phyloP scores from a whole-genome alignment of 2,888 invertebrate genomes.

The Nephrotoma guestfalica region DNA sequence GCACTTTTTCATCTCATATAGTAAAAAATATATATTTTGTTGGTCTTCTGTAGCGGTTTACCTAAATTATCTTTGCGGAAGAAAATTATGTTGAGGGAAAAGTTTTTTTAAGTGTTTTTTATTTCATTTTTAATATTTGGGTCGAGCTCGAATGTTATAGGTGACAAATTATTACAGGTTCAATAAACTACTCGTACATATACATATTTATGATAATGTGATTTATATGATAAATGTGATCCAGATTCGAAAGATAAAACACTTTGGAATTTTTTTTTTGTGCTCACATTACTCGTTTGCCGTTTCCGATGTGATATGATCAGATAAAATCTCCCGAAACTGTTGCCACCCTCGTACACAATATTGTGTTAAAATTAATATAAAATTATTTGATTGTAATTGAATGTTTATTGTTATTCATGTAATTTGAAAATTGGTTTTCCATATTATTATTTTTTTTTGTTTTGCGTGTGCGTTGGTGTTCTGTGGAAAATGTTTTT shows the following conservation, averaged over 20 bases:
- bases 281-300: background rate
- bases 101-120: background rate
- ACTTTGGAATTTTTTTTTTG: too few species aligned
- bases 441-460: background rate
- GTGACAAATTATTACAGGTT: background rate
- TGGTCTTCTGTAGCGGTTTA: background rate
- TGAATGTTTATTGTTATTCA: background rate
- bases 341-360: background rate
- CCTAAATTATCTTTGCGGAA: background rate
- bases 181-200: background rate
- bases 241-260: background rate
- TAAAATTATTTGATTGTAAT: background rate
- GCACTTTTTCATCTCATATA: background rate
- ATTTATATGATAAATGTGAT: background rate
- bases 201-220: background rate
- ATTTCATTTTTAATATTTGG: background rate
- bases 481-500: background rate
- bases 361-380: background rate
- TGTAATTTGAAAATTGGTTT: background rate
- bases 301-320: background rate
- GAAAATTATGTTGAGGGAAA: background rate
- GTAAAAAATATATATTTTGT: background rate
- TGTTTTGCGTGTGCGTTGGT: background rate
- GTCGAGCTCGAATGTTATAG: background rate
- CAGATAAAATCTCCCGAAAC: background rate